Conservation (phyloP, 2,797 vertebrate species). For the Gallirallus australis region DNA sequence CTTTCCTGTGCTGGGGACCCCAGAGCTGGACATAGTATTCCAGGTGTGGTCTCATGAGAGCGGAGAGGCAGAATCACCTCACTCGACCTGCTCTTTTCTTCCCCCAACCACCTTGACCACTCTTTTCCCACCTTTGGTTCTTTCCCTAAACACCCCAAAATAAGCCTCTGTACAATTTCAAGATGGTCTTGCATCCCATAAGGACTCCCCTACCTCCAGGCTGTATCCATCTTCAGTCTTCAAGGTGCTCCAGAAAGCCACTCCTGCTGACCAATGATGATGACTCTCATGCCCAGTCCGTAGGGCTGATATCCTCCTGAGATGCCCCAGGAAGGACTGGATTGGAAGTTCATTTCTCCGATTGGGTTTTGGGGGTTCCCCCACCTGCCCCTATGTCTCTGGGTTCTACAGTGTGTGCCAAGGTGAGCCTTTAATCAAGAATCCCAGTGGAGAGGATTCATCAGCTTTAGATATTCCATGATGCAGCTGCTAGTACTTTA, state of each 20-base stretch:
- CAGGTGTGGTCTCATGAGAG: too few relatives aligned
- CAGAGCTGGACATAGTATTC: too few relatives aligned
- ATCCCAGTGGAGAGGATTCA: not conserved
- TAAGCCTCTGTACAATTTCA: not conserved
- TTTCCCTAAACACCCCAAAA: not conserved
- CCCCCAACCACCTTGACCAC: not conserved
- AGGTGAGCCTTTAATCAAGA: not conserved
- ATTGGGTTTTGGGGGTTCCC: not conserved
- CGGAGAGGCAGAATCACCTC: too few relatives aligned
- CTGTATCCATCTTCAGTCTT: not conserved
- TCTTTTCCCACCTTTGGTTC: not conserved
- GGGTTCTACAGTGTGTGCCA: not conserved
- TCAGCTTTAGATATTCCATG: not conserved
- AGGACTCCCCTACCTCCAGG: not conserved
- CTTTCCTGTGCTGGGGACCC: too few relatives aligned
- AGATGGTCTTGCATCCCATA: not conserved
- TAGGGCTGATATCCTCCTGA: not conserved
- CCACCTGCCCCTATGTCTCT: not conserved
- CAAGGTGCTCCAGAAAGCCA: not conserved
- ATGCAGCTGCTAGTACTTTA: not conserved
- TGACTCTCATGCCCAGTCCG: not conserved
- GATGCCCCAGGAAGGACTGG: accelerated
- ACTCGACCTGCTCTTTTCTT: not conserved
- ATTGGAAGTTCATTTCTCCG: not conserved
- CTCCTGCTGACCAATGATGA: accelerated